These are phyloP conservation scores for Okamejei kenojei DNA, from an alignment of 2,797 vertebrate genomes.

Conservation along the genomic window DNA sequence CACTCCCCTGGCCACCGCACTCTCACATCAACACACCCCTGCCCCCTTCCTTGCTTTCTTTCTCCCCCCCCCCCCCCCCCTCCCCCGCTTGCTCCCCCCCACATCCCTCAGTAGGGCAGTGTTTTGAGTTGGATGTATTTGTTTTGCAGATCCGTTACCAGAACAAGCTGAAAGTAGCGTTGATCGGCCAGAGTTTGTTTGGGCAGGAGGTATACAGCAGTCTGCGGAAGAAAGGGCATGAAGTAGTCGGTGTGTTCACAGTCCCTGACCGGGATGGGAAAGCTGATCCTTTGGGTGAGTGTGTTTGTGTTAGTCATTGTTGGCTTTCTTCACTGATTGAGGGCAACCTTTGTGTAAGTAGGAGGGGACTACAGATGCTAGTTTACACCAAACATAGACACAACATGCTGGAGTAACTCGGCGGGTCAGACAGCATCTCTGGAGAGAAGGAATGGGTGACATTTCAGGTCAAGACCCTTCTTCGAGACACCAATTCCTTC, in stretches of 20 bases:
- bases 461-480: too few relatives aligned
- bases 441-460: too few relatives aligned
- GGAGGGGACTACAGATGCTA: too few relatives aligned
- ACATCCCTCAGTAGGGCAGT: too few relatives aligned
- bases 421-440: too few relatives aligned
- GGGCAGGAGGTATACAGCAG: conserved; percentile 91
- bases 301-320: background rate
- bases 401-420: too few relatives aligned
- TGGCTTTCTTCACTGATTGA: background rate
- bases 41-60: too few relatives aligned
- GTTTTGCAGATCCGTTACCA: conserved; percentile 67
- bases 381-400: too few relatives aligned
- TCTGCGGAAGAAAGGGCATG: conserved; percentile 83
- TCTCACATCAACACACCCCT: too few relatives aligned
- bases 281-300: conserved; percentile 90
- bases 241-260: conserved; percentile 90
- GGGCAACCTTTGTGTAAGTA: too few relatives aligned
- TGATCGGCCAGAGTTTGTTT: conserved; percentile 95
- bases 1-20: too few relatives aligned
- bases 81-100: background rate
- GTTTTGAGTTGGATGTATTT: conserved; percentile 14
- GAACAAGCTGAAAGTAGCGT: conserved; percentile 85
- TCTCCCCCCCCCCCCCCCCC: fast-evolving
- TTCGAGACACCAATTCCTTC: too few relatives aligned
- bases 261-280: conserved; percentile 94